Evolutionary conservation across 2,888 invertebrate genomes (phyloP).

Genomic region (Drosophila mercatorum): DNA sequence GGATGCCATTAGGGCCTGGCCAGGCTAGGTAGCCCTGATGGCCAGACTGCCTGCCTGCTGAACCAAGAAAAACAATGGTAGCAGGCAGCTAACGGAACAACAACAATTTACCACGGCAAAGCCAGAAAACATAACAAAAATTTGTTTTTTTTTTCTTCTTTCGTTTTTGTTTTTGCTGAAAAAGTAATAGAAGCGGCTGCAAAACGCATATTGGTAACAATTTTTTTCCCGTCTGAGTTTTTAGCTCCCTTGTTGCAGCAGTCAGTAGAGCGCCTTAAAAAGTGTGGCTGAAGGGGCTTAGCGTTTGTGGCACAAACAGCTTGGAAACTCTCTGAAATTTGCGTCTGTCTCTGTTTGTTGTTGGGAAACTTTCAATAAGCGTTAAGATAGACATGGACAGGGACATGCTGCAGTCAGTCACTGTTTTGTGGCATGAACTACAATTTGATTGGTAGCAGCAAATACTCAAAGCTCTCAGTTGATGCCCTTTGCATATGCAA

Average conservation of each 20-base stretch:
- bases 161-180: conserved; percentile 19
- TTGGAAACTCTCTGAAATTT: conserved; percentile 56
- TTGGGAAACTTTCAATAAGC: conserved; percentile 46
- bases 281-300: background rate
- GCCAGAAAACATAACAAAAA: conserved; percentile 17
- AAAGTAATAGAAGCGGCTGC: conserved; percentile 41
- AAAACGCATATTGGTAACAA: conserved; percentile 44
- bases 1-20: conserved; percentile 62
- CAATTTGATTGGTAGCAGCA: conserved; percentile 43
- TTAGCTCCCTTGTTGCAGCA: conserved; percentile 14
- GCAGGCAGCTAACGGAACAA: conserved; percentile 37
- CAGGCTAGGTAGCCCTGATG: conserved; percentile 13
- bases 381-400: conserved; percentile 30
- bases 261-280: conserved; percentile 17
- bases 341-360: conserved; percentile 34
- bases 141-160: background rate
- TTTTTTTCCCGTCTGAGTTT: conserved; percentile 10
- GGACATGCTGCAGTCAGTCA: background rate
- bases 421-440: conserved; percentile 10
- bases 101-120: background rate
- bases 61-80: conserved; percentile 37
- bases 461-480: conserved; percentile 35
- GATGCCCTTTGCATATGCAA: conserved; percentile 46
- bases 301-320: conserved; percentile 31
- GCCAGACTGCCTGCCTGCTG: conserved; percentile 2